These are phyloP conservation scores for Mamestra configurata DNA, from an alignment of 1,140 invertebrate genomes.

Conservation along the genomic window DNA sequence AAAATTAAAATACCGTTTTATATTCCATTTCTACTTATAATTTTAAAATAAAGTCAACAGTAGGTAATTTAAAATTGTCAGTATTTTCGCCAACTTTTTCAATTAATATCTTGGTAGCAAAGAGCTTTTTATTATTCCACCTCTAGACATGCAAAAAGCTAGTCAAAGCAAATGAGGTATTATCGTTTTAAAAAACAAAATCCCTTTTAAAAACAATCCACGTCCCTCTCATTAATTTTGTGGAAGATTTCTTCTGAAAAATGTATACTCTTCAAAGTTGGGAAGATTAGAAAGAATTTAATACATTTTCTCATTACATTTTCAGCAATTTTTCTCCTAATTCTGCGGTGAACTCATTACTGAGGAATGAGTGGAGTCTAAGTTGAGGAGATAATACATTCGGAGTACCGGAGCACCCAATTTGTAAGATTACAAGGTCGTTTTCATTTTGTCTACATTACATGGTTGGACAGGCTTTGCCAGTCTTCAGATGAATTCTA, in stretches of 20 bases:
- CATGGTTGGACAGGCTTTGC: conserved; percentile 31
- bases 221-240: conserved; percentile 20
- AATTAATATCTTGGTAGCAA: no score
- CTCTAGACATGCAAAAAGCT: no score
- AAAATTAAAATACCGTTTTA: background rate
- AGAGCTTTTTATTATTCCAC: no score
- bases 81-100: no score
- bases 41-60: no score
- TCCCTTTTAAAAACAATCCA: background rate
- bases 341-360: conserved; percentile 50
- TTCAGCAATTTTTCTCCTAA: conserved; percentile 40
- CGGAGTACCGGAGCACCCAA: conserved; percentile 31
- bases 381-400: conserved; percentile 53
- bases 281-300: conserved; percentile 46
- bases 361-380: conserved; percentile 37
- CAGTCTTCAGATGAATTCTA: conserved; percentile 18
- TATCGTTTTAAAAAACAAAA: conserved; percentile 6
- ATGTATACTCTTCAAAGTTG: conserved; percentile 22
- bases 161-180: background rate
- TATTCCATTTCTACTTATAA: background rate
- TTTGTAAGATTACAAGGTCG: conserved; percentile 51
- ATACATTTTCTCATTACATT: conserved; percentile 53
- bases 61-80: no score
- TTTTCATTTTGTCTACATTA: conserved; percentile 50
- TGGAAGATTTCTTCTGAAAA: background rate